phyloP scores from a whole-genome alignment of 2,113 vertebrate species.

The Kryptolebias marmoratus region DNA sequence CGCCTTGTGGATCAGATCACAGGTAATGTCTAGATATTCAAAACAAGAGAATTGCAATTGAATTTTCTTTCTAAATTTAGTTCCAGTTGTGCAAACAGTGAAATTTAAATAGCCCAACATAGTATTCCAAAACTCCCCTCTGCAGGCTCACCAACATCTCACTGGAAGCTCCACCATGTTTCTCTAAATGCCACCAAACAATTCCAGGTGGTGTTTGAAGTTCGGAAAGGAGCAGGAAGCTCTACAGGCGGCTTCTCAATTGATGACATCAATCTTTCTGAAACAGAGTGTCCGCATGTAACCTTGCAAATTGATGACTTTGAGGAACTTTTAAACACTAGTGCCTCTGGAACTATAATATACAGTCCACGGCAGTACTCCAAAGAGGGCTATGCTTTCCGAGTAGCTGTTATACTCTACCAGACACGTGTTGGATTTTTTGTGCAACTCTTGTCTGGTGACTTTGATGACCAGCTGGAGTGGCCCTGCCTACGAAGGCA shows the following conservation, averaged over 20 bases:
- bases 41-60: neutral
- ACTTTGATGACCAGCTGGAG: slow-evolving; percentile 79
- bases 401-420: slow-evolving; percentile 22
- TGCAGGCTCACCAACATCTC: slow-evolving; percentile 54
- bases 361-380: slow-evolving; percentile 70
- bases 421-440: slow-evolving; percentile 60
- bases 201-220: too few species aligned
- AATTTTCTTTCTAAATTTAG: neutral
- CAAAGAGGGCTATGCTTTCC: slow-evolving; percentile 84
- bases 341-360: too few species aligned
- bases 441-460: slow-evolving; percentile 82
- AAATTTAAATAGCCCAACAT: neutral
- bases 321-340: slow-evolving; percentile 17
- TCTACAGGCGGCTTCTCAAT: slow-evolving; percentile 83
- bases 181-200: neutral
- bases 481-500: slow-evolving; percentile 75
- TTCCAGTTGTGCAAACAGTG: neutral
- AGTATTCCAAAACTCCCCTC: neutral
- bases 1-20: slow-evolving; percentile 73
- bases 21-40: slow-evolving; percentile 59
- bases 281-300: slow-evolving; percentile 83
- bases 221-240: too few species aligned
- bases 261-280: slow-evolving; percentile 89
- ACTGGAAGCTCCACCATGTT: slow-evolving; percentile 85
- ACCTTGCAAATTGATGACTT: slow-evolving; percentile 83